phyloP scores from a whole-genome alignment of 2,888 invertebrate genomes.

The Ganaspis brasiliensis region DNA sequence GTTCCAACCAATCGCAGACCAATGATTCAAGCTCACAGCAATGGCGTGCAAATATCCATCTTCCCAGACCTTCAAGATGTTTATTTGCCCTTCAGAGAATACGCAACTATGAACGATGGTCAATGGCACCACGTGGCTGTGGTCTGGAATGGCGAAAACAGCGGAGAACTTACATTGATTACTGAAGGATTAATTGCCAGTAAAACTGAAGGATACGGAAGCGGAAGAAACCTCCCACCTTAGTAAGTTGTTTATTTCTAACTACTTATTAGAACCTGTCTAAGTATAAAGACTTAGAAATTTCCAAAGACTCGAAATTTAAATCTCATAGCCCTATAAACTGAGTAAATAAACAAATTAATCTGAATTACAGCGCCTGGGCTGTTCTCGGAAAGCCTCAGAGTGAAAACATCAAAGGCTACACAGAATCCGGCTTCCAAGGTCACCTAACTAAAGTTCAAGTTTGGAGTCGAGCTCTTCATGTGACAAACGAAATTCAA shows the following conservation, averaged over 20 bases:
- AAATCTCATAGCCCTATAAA: too few species aligned
- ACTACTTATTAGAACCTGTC: too few species aligned
- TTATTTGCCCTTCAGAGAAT: constrained; percentile 94
- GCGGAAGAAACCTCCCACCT: constrained; percentile 90
- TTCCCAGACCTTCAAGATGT: constrained; percentile 94
- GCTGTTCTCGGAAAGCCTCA: constrained; percentile 95
- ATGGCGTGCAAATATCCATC: constrained; percentile 94
- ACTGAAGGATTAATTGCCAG: constrained; percentile 98
- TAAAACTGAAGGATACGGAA: constrained; percentile 93
- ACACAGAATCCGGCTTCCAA: constrained; percentile 96
- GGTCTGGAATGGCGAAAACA: constrained; percentile 95
- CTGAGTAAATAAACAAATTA: too few species aligned
- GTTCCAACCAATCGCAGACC: constrained; percentile 89
- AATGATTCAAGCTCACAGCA: constrained; percentile 95
- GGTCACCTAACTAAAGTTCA: constrained; percentile 97
- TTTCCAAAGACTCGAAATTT: too few species aligned
- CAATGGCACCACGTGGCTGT: constrained; percentile 98
- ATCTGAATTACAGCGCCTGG: constrained; percentile 91
- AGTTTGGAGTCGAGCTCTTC: constrained; percentile 95
- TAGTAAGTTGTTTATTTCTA: constrained; percentile 85
- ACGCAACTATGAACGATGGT: constrained; percentile 96
- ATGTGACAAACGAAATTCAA: constrained; percentile 95
- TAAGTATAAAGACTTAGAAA: too few species aligned
- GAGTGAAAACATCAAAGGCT: constrained; percentile 85
- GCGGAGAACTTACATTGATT: constrained; percentile 93